Conservation (phyloP, 2,797 vertebrate species). For the Mareca penelope region DNA sequence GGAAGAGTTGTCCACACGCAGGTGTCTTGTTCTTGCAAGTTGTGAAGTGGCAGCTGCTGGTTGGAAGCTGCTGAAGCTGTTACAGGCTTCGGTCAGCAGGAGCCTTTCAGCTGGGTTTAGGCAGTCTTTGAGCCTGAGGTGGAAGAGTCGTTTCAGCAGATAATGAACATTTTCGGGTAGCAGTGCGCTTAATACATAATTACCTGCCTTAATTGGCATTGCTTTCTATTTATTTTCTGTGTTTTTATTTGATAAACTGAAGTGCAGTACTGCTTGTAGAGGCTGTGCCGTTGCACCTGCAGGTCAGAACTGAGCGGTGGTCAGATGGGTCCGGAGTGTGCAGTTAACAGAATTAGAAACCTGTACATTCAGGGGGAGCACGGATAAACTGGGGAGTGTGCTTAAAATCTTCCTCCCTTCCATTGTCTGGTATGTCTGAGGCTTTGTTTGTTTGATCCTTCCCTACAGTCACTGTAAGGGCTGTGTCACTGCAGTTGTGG, state of each 20-base stretch:
- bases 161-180: not conserved
- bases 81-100: not conserved
- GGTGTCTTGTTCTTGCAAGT: not conserved
- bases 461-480: not conserved
- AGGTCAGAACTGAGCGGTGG: not conserved
- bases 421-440: accelerated
- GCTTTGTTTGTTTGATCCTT: accelerated
- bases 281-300: not conserved
- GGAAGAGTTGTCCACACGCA: not conserved
- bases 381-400: accelerated
- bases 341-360: not conserved
- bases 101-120: not conserved
- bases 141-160: not conserved
- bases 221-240: not conserved
- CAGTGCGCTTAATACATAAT: not conserved
- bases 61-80: not conserved
- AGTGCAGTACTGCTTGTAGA: not conserved
- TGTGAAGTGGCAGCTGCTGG: not conserved
- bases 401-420: accelerated
- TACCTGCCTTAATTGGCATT: not conserved
- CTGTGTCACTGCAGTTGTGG: not conserved
- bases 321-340: accelerated
- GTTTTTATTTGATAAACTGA: not conserved
- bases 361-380: not conserved
- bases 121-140: not conserved